Conservation (phyloP, 1,140 invertebrate species). For the Hestina assimilis region DNA sequence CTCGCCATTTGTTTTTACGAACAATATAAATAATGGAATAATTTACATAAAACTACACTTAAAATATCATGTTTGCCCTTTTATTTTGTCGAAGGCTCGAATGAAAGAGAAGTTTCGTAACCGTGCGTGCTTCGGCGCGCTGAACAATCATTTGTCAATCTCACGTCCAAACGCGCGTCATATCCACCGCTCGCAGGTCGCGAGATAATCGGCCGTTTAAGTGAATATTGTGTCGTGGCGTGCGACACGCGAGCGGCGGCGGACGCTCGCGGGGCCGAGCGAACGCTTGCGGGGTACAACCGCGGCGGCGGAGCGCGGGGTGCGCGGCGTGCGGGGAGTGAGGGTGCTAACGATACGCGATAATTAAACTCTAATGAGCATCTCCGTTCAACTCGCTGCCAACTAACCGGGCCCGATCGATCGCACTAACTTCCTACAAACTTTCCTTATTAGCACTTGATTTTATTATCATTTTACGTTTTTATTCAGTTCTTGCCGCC, state of each 20-base stretch:
- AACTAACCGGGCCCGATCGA: conserved; percentile 22
- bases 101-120: neutral
- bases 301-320: neutral
- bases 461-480: conserved; percentile 9
- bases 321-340: no score
- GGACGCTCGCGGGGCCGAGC: neutral
- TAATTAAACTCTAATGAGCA: conserved; percentile 26
- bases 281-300: neutral
- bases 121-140: neutral
- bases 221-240: conserved; percentile 19
- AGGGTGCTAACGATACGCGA: conserved; percentile 21
- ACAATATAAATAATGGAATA: neutral
- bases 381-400: conserved; percentile 23
- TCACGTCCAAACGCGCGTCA: neutral
- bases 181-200: conserved; percentile 7
- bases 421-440: conserved; percentile 5
- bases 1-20: no score
- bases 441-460: conserved; percentile 13
- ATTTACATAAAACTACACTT: neutral
- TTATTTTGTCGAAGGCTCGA: neutral
- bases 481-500: neutral
- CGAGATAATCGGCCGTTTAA: conserved; percentile 17
- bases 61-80: neutral
- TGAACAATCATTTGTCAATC: conserved; percentile 24
- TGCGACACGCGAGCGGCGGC: conserved; percentile 18